Evolutionary conservation across 1,140 invertebrate genomes (phyloP).

Genomic region (Plectrocnemia conspersa): DNA sequence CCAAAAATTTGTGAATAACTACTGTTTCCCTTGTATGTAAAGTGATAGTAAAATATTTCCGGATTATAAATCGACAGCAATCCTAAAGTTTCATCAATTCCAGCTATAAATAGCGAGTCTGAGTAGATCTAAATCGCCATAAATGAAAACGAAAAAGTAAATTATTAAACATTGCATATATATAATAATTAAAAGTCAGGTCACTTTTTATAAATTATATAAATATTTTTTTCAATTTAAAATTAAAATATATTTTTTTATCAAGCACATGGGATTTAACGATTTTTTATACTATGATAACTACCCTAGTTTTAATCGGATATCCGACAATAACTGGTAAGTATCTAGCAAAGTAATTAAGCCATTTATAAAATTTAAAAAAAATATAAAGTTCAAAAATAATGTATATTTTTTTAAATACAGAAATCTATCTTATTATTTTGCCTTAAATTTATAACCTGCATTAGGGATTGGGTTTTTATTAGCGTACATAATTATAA

Average conservation of each 20-base stretch:
- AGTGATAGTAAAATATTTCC: constrained; percentile 29
- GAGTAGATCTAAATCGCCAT: constrained; percentile 33
- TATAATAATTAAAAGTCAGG: neutral
- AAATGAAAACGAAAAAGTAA: constrained; percentile 12
- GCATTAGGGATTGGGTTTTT: no score
- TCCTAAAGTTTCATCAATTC: constrained; percentile 27
- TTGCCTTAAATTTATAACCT: no score
- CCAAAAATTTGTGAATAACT: constrained; percentile 31
- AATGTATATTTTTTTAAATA: no score
- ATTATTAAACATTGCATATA: neutral
- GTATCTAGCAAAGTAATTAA: neutral
- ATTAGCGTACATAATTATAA: no score
- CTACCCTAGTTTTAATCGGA: neutral
- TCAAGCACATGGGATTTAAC: neutral
- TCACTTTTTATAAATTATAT: neutral
- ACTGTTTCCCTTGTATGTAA: constrained; percentile 25
- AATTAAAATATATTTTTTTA: neutral
- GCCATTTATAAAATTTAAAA: no score
- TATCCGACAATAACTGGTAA: neutral
- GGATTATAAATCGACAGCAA: constrained; percentile 12
- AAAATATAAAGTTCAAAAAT: no score
- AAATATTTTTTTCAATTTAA: neutral
- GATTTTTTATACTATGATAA: neutral
- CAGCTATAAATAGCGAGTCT: constrained; percentile 21
- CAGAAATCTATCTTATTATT: no score